A percentile compares a stretch with the other conserved stretches of the same genome.
phyloP scores from a whole-genome alignment of 2,888 invertebrate genomes.

The Drosophila imparisetae region DNA sequence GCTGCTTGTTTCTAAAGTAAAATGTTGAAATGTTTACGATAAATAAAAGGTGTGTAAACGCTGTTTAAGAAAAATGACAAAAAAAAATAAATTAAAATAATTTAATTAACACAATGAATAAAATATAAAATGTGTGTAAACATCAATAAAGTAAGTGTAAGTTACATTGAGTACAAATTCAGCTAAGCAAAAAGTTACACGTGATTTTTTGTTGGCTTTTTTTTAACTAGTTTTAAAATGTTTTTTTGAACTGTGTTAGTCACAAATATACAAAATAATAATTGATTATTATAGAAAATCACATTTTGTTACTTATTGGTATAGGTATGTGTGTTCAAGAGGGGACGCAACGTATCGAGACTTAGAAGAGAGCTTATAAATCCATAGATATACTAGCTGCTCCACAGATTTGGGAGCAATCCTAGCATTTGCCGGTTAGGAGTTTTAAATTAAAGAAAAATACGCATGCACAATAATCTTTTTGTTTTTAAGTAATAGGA shows the following conservation, averaged over 20 bases:
- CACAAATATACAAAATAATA: conserved; percentile 34
- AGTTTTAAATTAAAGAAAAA: conserved; percentile 19
- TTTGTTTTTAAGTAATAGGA: conserved; percentile 18
- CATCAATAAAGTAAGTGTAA: conserved; percentile 48
- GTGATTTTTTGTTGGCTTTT: conserved; percentile 29
- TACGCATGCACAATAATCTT: conserved; percentile 65
- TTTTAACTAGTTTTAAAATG: conserved; percentile 30
- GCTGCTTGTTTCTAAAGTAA: conserved; percentile 69
- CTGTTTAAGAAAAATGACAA: conserved; percentile 34
- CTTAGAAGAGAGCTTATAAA: conserved; percentile 17
- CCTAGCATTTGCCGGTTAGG: neutral
- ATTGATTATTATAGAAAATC: conserved; percentile 20
- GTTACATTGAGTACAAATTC: conserved; percentile 50
- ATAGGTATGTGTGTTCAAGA: conserved; percentile 21
- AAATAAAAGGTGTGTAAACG: conserved; percentile 23
- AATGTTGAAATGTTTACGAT: conserved; percentile 43
- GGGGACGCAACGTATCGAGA: conserved; percentile 31
- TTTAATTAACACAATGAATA: conserved; percentile 47
- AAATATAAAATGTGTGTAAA: conserved; percentile 25
- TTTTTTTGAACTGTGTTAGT: conserved; percentile 54
- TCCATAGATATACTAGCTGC: conserved; percentile 9
- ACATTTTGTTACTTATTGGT: conserved; percentile 24
- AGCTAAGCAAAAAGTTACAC: conserved; percentile 62
- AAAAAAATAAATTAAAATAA: conserved; percentile 20
- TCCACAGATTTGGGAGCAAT: conserved; percentile 6